Base-by-base conservation (phyloP, 30 jellyfish, hydroid and myxozoan genomes). In the Cassiopea xamachana region DNA sequence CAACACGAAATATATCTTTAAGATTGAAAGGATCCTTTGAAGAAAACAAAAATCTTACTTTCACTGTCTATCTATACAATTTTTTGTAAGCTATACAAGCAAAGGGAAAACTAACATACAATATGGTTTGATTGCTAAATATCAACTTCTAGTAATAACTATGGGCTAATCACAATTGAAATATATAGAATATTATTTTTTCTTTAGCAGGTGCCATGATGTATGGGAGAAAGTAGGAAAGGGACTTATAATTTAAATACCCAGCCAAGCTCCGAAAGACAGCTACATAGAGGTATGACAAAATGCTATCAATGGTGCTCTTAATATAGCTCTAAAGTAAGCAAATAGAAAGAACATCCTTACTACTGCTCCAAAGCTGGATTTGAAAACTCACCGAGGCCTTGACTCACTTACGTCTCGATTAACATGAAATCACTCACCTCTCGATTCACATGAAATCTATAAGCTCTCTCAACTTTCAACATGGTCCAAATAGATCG, bases 401-500 rank as follows among this genome's bases (percentile, higher is more conserved):
- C 64, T 55, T 10, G 64, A 55, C 0, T 55, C 64, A 3, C 12
- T 55, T 55, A 6, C 0, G 12, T 55, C 12, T 3, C 64, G 12
- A 55, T 55, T 55, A 55, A 10, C 64, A 55, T 55, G 12, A 10
- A 6, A 3, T 55, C 12, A 39, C 67, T 62, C 47, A 83, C 97
- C 97, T 91, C 79, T 16, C 87, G 75, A 60, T 72, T 83, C 14
- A 76, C 79, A 39, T 82, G 44, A 17, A 86, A 88, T 2, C 89
- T 50, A 2, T 43, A 68, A 7, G 97, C 97, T 46, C 92, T 77
- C 64, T 92, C 97, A 44, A 86, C 92, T 9, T 80, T 79, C 77
- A 92, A 77, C 97, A 92, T 92, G 14, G 73, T 14, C 97, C 97
- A 92, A 1, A 84, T 75, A 39, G 97, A 92, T 39, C 87, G 89